Percentiles rank a stretch among this genome's conserved stretches.
These are phyloP conservation scores for Ceyx margarethae DNA, from an alignment of 2,113 vertebrate genomes.

Conservation along the genomic window DNA sequence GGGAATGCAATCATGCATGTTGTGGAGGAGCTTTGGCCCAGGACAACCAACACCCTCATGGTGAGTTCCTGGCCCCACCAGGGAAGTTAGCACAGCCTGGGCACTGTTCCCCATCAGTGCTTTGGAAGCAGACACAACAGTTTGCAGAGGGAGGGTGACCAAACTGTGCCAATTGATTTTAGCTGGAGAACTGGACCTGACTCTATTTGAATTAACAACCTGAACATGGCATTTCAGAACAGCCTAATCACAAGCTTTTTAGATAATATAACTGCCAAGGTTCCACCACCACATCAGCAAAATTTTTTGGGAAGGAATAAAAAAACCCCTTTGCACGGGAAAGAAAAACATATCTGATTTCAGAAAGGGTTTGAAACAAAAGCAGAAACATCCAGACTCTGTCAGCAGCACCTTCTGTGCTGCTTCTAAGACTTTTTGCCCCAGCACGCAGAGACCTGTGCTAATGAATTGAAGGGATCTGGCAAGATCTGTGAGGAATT, in stretches of 20 bases:
- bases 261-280: not conserved
- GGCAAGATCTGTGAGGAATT: slow-evolving; percentile 41
- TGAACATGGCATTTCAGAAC: not conserved
- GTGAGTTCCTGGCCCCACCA: not conserved
- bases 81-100: not conserved
- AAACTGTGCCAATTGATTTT: not conserved
- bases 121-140: not conserved
- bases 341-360: not conserved
- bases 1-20: not conserved
- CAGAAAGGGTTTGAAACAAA: not conserved
- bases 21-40: not conserved
- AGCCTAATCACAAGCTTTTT: not conserved
- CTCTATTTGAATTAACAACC: not conserved
- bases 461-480: not conserved
- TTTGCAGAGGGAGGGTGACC: not conserved
- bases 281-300: not conserved
- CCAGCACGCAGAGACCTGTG: slow-evolving; percentile 8
- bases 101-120: not conserved
- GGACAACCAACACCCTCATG: not conserved
- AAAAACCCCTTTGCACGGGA: not conserved
- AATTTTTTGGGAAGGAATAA: not conserved
- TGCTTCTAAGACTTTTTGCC: not conserved
- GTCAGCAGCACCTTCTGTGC: not conserved
- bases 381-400: not conserved
- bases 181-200: not conserved